Evolutionary conservation across 2,888 invertebrate genomes (phyloP).

Genomic region (Dasypolia templi): DNA sequence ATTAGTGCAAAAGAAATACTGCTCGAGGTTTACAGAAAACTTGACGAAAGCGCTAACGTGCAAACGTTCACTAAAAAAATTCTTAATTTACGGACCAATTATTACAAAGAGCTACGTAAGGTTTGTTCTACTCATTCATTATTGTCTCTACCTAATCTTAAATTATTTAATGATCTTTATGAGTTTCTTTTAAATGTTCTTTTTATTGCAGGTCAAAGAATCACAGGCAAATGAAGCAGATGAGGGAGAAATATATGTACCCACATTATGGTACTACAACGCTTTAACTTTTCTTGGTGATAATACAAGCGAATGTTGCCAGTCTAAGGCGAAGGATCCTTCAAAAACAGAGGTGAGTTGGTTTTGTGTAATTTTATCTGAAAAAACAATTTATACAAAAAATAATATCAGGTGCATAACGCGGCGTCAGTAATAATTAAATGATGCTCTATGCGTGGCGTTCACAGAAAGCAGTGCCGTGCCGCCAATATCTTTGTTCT

Average conservation of each 20-base stretch:
- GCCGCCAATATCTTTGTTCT: neutral
- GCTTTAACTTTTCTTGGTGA: slow-evolving; percentile 39
- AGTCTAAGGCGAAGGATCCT: neutral
- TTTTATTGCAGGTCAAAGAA: slow-evolving; percentile 17
- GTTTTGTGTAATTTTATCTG: neutral
- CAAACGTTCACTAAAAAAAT: slow-evolving; percentile 29
- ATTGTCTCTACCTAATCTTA: neutral
- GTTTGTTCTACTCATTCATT: slow-evolving; percentile 7
- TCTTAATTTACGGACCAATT: slow-evolving; percentile 40
- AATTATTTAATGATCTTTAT: neutral
- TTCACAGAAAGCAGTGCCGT: neutral
- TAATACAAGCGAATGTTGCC: slow-evolving; percentile 15
- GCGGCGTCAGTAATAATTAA: neutral
- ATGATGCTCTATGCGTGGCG: neutral
- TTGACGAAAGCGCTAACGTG: slow-evolving; percentile 13
- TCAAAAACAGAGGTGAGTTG: slow-evolving; percentile 40
- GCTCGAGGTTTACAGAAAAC: slow-evolving; percentile 21
- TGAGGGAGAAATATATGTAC: slow-evolving; percentile 18
- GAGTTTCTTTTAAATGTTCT: neutral
- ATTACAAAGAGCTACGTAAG: slow-evolving; percentile 32
- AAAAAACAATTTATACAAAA: neutral
- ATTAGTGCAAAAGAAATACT: slow-evolving; percentile 6
- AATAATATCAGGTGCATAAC: too few species aligned
- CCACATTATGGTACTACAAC: slow-evolving; percentile 39
- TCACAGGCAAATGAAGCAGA: neutral